These are phyloP conservation scores for Microctenopoma lineatum DNA, from an alignment of 2,797 vertebrate genomes.

Conservation along the genomic window DNA sequence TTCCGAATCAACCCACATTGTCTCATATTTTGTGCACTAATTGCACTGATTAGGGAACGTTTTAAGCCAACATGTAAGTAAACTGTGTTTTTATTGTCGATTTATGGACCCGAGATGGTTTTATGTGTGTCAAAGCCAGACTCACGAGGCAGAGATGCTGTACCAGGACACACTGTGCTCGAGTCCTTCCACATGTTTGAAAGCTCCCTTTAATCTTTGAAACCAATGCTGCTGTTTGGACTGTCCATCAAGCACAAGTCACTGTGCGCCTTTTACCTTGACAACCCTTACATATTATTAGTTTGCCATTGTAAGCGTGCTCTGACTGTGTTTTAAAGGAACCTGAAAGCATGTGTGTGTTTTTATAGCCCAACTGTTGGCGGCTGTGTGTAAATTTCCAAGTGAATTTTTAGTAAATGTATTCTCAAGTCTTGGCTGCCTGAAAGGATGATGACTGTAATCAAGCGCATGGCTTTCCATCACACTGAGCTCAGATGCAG, in stretches of 20 bases:
- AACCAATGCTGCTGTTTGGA: slow-evolving; percentile 14
- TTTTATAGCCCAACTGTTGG: not conserved
- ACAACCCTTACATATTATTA: not conserved
- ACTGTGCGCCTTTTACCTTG: slow-evolving; percentile 12
- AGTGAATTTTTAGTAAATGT: slow-evolving; percentile 50
- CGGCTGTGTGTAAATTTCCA: slow-evolving; percentile 15
- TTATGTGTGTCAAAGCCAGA: slow-evolving; percentile 15
- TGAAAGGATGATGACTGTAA: slow-evolving; percentile 75
- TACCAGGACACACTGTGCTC: not conserved
- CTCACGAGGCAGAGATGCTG: not conserved
- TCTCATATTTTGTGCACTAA: slow-evolving; percentile 31
- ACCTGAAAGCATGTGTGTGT: not conserved
- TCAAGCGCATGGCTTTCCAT: slow-evolving; percentile 63
- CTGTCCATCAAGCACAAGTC: not conserved
- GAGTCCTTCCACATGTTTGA: slow-evolving; percentile 4
- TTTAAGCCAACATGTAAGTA: slow-evolving; percentile 41
- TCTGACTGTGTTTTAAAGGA: slow-evolving; percentile 2
- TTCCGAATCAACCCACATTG: slow-evolving; percentile 31
- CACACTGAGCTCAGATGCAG: slow-evolving; percentile 56
- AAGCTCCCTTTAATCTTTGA: slow-evolving; percentile 35
- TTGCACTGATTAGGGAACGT: slow-evolving; percentile 51
- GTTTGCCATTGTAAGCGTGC: slow-evolving; percentile 1
- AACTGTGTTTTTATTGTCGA: slow-evolving; percentile 47
- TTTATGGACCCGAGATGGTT: slow-evolving; percentile 29
- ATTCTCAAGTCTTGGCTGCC: slow-evolving; percentile 35